Conservation (phyloP, 2,888 invertebrate species). For the Gerris lacustris region DNA sequence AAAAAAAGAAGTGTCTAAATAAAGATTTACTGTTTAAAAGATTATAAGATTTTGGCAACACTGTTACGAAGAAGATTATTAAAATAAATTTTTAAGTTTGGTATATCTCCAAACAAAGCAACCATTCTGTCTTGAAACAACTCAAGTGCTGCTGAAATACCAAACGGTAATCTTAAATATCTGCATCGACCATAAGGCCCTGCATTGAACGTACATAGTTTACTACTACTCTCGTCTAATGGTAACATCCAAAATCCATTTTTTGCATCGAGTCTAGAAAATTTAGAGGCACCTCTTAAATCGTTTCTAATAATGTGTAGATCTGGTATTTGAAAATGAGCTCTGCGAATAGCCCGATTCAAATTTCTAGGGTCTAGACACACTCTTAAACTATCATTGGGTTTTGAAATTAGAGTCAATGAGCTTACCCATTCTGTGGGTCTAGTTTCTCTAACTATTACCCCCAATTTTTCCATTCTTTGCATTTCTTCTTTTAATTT, state of each 20-base stretch:
- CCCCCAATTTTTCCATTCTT: background rate
- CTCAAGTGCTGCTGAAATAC: constrained; percentile 3
- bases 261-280: constrained; percentile 14
- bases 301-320: background rate
- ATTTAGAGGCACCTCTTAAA: constrained; percentile 7
- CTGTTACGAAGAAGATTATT: too few relatives aligned
- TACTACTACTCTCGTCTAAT: constrained; percentile 4
- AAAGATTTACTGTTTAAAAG: too few relatives aligned
- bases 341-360: constrained; percentile 4
- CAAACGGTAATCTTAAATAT: constrained; percentile 12
- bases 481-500: background rate
- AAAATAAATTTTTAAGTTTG: background rate
- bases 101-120: background rate
- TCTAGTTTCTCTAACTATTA: background rate
- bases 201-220: constrained; percentile 10
- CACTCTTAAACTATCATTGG: background rate
- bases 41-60: too few relatives aligned
- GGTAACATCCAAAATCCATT: constrained; percentile 14
- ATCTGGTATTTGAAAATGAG: constrained; percentile 11
- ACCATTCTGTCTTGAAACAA: constrained; percentile 5
- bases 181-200: constrained; percentile 9
- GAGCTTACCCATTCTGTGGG: background rate
- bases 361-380: constrained; percentile 12
- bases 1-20: too few relatives aligned
- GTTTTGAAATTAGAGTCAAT: background rate